These are phyloP conservation scores for Bombylius discolor DNA, from an alignment of 2,888 invertebrate species.

Conservation along the genomic window DNA sequence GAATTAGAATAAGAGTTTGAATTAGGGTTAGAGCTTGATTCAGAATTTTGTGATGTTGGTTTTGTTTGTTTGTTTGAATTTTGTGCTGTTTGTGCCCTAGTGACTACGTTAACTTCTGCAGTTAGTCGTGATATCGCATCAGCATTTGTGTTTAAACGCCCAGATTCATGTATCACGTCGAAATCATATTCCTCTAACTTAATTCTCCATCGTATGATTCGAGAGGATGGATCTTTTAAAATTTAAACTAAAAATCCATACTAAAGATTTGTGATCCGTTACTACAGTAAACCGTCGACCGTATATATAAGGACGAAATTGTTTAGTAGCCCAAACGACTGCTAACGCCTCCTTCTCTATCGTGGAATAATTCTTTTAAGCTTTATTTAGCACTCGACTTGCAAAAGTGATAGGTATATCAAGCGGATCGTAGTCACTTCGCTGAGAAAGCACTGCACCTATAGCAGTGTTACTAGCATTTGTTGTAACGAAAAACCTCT, in stretches of 20 bases:
- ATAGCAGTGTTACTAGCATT: background rate
- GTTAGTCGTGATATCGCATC: conserved; percentile 1
- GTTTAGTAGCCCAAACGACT: conserved; percentile 12
- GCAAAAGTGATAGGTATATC: conserved; percentile 20
- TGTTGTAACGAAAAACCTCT: background rate
- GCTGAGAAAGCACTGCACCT: background rate
- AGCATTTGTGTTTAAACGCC: conserved; percentile 15
- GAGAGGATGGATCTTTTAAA: conserved; percentile 16
- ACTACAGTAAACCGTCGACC: conserved; percentile 18
- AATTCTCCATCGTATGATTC: conserved; percentile 20
- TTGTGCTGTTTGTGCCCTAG: too few relatives aligned
- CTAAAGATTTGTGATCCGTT: conserved; percentile 21
- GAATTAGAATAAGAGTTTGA: too few relatives aligned
- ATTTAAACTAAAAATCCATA: conserved; percentile 17
- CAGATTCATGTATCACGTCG: conserved; percentile 16
- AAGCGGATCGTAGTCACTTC: background rate
- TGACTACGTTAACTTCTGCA: background rate
- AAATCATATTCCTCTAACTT: conserved; percentile 21
- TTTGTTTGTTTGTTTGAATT: too few relatives aligned
- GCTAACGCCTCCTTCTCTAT: conserved; percentile 18
- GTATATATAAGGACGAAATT: conserved; percentile 20
- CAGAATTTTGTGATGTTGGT: too few relatives aligned
- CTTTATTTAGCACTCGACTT: conserved; percentile 16
- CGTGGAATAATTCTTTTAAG: conserved; percentile 18
- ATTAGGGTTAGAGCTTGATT: too few relatives aligned